Evolutionary conservation across 2,888 invertebrate species (phyloP).

Genomic region (Chironomus tentans): DNA sequence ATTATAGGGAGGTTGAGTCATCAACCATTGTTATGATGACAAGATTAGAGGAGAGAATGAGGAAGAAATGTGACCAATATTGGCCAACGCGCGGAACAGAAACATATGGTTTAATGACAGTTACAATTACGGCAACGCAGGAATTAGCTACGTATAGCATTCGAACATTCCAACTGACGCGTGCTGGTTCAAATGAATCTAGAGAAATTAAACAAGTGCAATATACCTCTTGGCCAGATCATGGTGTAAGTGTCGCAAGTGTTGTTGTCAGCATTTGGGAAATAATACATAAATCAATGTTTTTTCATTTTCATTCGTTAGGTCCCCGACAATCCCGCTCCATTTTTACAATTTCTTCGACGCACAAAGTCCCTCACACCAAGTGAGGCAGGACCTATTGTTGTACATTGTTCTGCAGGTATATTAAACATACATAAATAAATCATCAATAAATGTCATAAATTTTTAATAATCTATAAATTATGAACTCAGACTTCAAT

Average conservation of each 20-base stretch:
- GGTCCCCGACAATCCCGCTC: slow-evolving; percentile 95
- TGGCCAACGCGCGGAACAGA: slow-evolving; percentile 95
- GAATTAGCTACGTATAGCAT: slow-evolving; percentile 98
- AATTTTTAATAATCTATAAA: no score
- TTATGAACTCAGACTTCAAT: no score
- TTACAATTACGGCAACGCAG: slow-evolving; percentile 88
- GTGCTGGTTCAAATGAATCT: slow-evolving; percentile 70
- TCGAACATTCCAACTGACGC: slow-evolving; percentile 85
- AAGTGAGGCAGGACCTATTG: slow-evolving; percentile 84
- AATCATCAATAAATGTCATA: background rate
- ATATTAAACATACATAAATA: background rate
- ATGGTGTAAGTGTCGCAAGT: slow-evolving; percentile 47
- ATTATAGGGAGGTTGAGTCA: slow-evolving; percentile 63
- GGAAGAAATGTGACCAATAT: slow-evolving; percentile 96
- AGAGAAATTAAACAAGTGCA: slow-evolving; percentile 95
- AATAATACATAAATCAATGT: background rate
- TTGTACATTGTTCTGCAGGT: slow-evolving; percentile 81
- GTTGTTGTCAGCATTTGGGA: background rate
- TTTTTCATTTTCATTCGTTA: background rate
- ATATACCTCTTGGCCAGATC: slow-evolving; percentile 99
- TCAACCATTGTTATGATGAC: slow-evolving; percentile 99
- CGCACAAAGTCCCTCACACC: slow-evolving; percentile 87
- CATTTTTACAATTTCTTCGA: slow-evolving; percentile 92
- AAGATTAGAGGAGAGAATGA: slow-evolving; percentile 89
- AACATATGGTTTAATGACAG: slow-evolving; percentile 89